phyloP scores from a whole-genome alignment of 2,888 invertebrate genomes.

The Parascotia fuliginaria region DNA sequence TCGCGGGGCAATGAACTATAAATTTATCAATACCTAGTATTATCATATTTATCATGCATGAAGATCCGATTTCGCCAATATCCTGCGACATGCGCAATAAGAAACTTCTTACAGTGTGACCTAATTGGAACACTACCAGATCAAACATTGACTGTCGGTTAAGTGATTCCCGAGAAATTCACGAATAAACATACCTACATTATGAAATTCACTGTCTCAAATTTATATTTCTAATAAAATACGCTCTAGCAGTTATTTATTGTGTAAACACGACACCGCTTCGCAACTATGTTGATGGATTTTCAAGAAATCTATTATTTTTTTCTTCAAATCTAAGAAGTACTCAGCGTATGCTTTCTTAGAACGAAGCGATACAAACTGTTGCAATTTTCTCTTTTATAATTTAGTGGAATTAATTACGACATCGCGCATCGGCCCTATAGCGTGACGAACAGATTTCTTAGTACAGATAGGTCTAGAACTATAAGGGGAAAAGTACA shows the following conservation, averaged over 20 bases:
- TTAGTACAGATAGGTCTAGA: conserved; percentile 31
- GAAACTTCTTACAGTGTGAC: conserved; percentile 25
- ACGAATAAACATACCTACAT: conserved; percentile 25
- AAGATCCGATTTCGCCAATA: background rate
- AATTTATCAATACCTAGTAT: background rate
- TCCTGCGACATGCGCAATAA: conserved; percentile 4
- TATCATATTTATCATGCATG: background rate
- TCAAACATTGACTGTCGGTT: conserved; percentile 32
- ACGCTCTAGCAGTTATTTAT: conserved; percentile 9
- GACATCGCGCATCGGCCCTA: conserved; percentile 21
- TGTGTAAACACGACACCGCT: conserved; percentile 21
- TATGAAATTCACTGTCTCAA: conserved; percentile 26
- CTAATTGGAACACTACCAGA: conserved; percentile 44
- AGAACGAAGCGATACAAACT: conserved; percentile 21
- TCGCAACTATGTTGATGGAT: conserved; percentile 19
- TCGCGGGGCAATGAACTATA: background rate
- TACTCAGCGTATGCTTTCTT: conserved; percentile 20
- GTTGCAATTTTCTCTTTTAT: conserved; percentile 24
- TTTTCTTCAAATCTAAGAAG: conserved; percentile 26
- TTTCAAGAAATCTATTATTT: conserved; percentile 26
- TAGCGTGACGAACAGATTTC: conserved; percentile 37
- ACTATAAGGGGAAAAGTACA: conserved; percentile 29
- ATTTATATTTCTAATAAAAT: conserved; percentile 15
- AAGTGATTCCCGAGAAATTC: conserved; percentile 41
- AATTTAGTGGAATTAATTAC: conserved; percentile 35